These are phyloP conservation scores for Bellardia pandia DNA, from an alignment of 2,888 invertebrate species.

Conservation along the genomic window DNA sequence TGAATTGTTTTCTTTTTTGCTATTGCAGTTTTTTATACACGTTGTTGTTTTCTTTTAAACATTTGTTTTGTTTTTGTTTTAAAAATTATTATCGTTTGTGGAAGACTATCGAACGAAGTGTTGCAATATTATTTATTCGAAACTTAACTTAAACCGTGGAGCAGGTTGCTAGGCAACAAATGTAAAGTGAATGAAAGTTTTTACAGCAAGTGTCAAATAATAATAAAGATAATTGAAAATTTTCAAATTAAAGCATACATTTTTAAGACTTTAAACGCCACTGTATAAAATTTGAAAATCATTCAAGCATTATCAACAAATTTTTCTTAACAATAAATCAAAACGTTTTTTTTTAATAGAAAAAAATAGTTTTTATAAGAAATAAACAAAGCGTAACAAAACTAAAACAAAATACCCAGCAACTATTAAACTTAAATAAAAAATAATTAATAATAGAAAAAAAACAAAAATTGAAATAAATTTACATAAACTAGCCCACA, in stretches of 20 bases:
- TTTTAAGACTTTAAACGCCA: neutral
- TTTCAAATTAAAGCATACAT: conserved; percentile 26
- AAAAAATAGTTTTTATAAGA: conserved; percentile 2
- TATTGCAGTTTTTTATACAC: conserved; percentile 69
- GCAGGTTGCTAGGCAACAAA: conserved; percentile 64
- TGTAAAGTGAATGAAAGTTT: conserved; percentile 44
- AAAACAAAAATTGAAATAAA: conserved; percentile 20
- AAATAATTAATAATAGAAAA: conserved; percentile 27
- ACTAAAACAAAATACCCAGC: conserved; percentile 52
- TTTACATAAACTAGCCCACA: conserved; percentile 10
- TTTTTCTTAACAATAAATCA: conserved; percentile 44
- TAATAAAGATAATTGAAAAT: neutral
- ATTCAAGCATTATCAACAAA: conserved; percentile 44
- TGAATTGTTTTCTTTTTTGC: conserved; percentile 74
- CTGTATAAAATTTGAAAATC: conserved; percentile 6
- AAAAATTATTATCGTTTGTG: conserved; percentile 10
- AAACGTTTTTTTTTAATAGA: conserved; percentile 61
- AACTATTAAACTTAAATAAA: conserved; percentile 33
- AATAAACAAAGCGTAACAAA: conserved; percentile 70
- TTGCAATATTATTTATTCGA: conserved; percentile 49
- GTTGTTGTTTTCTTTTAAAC: conserved; percentile 20
- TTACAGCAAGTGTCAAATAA: conserved; percentile 11
- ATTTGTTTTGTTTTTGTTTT: conserved; percentile 1
- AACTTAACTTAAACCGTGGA: conserved; percentile 36
- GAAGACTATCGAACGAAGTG: conserved; percentile 33